Percentiles rank a stretch among this genome's conserved stretches.
These are phyloP conservation scores for Eptatretus atami DNA, from an alignment of 2,797 vertebrate genomes.

Conservation along the genomic window DNA sequence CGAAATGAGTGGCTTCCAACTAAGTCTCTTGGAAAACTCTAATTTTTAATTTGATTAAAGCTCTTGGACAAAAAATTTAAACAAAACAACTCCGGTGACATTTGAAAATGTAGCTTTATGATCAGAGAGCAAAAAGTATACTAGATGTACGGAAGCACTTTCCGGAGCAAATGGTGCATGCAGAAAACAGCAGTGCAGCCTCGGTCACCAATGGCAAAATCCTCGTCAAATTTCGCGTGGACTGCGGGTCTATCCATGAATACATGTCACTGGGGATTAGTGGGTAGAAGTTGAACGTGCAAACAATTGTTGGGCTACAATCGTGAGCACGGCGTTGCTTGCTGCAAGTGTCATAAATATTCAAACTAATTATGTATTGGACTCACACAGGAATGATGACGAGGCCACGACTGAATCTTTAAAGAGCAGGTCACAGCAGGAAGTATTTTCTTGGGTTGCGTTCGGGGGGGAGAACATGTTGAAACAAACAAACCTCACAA, in stretches of 20 bases:
- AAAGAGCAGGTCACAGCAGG: conserved; percentile 81
- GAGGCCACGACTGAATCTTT: conserved; percentile 91
- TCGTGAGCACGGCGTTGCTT: too few relatives aligned
- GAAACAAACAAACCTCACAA: conserved; percentile 3
- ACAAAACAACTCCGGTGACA: too few relatives aligned
- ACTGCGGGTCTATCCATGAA: conserved; percentile 36
- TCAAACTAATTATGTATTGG: conserved; percentile 7
- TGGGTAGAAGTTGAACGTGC: neutral
- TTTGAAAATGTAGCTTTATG: too few relatives aligned
- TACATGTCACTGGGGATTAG: neutral
- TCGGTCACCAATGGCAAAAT: conserved; percentile 94
- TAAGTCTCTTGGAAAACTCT: too few relatives aligned
- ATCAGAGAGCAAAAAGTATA: conserved; percentile 12
- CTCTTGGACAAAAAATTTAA: too few relatives aligned
- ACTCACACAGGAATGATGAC: conserved; percentile 78
- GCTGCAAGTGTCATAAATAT: too few relatives aligned
- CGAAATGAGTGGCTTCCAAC: neutral
- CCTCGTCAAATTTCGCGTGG: conserved; percentile 83
- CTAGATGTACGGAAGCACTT: conserved; percentile 91
- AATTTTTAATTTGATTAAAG: too few relatives aligned
- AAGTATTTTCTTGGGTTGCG: conserved; percentile 54
- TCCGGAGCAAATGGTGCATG: conserved; percentile 76
- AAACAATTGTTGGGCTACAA: neutral
- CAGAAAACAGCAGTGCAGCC: conserved; percentile 70
- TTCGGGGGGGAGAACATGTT: neutral